Evolutionary conservation across 2,888 invertebrate species (phyloP), one percentile per base, ranked within the genome.

Genomic region (Allacma fusca): DNA sequence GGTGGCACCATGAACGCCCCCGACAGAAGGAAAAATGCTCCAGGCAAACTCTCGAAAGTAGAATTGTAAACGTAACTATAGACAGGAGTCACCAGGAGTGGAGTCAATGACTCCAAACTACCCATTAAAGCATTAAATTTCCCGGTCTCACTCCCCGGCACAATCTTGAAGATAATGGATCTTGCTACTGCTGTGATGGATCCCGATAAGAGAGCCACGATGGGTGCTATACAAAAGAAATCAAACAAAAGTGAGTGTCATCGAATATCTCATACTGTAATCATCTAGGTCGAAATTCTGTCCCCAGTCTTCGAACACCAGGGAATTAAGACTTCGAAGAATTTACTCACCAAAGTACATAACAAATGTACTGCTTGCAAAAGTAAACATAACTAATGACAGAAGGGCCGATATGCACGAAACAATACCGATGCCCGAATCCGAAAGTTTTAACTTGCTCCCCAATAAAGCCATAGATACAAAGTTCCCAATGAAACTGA

Each of bases 141-240:
- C 2, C 94, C 94, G 87, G 93, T 89, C 85, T 94, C 94, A 43
- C 90, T 88, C 0, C 89, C 87, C 0, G 91, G 89, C 28, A 94
- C 90, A 28, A 93, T 89, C 87, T 94, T 94, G 0, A 94, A 94
- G 0, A 92, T 91, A 89, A 94, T 92, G 0, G 94, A 92, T n/a
- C 94, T 89, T 4, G 82, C 80, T 12, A 81, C 80, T 19, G 82
- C 67, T 79, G 80, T 81, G 12, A 68, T 75, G 5, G 80, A 79
- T 12, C 81, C 81, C 34, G 75, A 44, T 2, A 83, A 67, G 1
- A 83, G 29, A 44, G 75, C 71, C 19, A 81, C 70, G 5, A 81
- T n/a, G 0, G 83, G 83, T 26, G 73, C 83, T 81, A 16, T n/a
- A n/a, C n/a, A n/a, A n/a, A n/a, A 19, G 7, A 26, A 16, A 2